These are phyloP conservation scores for Stenolophus ochropezus DNA, from an alignment of 2,888 invertebrate species.

Conservation along the genomic window DNA sequence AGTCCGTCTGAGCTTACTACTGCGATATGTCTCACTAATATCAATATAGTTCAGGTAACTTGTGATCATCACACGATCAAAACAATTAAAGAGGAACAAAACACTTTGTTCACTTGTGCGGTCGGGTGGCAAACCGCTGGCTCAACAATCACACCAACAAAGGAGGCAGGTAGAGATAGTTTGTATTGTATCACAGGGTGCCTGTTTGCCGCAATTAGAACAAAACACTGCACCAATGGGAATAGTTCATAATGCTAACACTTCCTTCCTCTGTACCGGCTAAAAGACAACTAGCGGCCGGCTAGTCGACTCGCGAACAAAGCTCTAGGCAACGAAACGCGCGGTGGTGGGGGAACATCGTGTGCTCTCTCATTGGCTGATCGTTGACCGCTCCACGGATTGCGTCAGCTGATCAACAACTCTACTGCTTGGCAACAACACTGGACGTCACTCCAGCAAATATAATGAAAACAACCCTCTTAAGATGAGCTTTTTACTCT, in stretches of 20 bases:
- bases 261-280: not conserved
- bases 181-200: constrained; percentile 5
- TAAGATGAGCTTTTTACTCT: not conserved
- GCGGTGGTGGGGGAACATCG: not conserved
- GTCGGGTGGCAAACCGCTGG: not conserved
- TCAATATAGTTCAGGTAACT: constrained; percentile 53
- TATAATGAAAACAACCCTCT: not conserved
- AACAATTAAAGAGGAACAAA: constrained; percentile 31
- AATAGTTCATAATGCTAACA: constrained; percentile 12
- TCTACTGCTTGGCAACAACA: constrained; percentile 66
- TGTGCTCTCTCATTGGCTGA: constrained; percentile 65
- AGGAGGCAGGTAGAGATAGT: not conserved
- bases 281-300: constrained; percentile 37
- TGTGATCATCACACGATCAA: constrained; percentile 53
- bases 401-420: constrained; percentile 67
- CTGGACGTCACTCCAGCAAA: constrained; percentile 44
- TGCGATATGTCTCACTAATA: constrained; percentile 57
- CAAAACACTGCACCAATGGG: constrained; percentile 28
- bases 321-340: constrained; percentile 53
- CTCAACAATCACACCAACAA: constrained; percentile 19
- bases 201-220: constrained; percentile 1
- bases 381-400: constrained; percentile 66
- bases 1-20: constrained; percentile 42
- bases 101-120: constrained; percentile 30
- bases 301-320: constrained; percentile 44